Percentiles rank a stretch among this genome's conserved stretches.
These are phyloP conservation scores for Leucophenga montana DNA, from an alignment of 2,888 invertebrate species.

Conservation along the genomic window DNA sequence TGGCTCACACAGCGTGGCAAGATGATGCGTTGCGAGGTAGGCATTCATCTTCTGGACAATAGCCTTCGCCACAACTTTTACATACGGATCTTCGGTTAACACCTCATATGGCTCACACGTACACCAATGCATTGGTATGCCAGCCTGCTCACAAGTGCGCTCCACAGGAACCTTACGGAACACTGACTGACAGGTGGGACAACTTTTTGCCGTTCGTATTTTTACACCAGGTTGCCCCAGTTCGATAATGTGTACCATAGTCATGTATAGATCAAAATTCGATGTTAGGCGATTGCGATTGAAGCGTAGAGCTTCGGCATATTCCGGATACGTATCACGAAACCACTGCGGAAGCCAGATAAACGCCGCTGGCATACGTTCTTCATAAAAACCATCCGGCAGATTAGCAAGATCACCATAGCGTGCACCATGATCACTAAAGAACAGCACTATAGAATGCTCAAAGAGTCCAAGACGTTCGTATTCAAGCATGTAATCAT, in stretches of 20 bases:
- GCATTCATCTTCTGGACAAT: constrained; percentile 1
- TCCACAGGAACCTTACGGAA: constrained; percentile 75
- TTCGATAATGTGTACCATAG: constrained; percentile 76
- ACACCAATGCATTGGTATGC: constrained; percentile 81
- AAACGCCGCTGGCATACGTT: constrained; percentile 81
- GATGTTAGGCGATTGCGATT: constrained; percentile 79
- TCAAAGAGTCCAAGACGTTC: constrained; percentile 75
- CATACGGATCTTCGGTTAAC: not conserved
- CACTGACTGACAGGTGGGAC: constrained; percentile 78
- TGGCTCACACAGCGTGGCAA: not conserved
- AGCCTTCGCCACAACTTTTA: not conserved
- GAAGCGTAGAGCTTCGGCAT: constrained; percentile 74
- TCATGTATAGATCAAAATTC: constrained; percentile 82
- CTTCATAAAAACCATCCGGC: constrained; percentile 80
- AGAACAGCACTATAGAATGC: constrained; percentile 79
- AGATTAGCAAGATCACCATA: constrained; percentile 79
- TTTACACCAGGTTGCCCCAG: not conserved
- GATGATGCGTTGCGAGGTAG: not conserved
- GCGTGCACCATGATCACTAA: constrained; percentile 84
- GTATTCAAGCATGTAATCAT: constrained; percentile 76
- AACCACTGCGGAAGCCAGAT: constrained; percentile 78
- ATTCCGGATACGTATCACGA: constrained; percentile 73
- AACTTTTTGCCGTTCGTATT: constrained; percentile 62
- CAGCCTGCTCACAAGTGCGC: constrained; percentile 79
- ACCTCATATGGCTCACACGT: constrained; percentile 76